Evolutionary conservation across 2,888 invertebrate species (phyloP), one percentile per base, ranked within the genome.

Genomic region (Plebejus melissa): DNA sequence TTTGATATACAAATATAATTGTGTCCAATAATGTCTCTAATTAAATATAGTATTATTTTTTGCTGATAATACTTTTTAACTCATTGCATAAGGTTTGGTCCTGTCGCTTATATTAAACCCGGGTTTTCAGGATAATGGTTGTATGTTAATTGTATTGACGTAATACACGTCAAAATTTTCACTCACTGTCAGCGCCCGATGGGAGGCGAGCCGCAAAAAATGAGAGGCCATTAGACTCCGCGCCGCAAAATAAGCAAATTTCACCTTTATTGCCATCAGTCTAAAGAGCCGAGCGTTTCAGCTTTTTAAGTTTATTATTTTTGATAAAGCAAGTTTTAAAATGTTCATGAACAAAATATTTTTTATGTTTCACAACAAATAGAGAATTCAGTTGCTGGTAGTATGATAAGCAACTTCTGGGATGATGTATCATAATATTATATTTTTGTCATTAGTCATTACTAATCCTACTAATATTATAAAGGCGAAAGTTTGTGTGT

Each of bases 191-290:
- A 78, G 70, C 79, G 77, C 78, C 78, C 77, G 70, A 75, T 75
- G 76, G 78, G 78, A 78, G 79, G 77, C 79, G 78, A 80, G 81
- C 79, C 79, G 78, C 78, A 81, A 82, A 82, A 82, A 82, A 81
- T 78, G 79, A 80, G 80, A 77, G 79, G 78, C 80, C 80, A 81
- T 81, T 82, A 81, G 79, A 79, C 79, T 77, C 79, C 77, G 77
- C 78, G 79, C 79, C 80, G 78, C 79, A 81, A 82, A 81, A 82
- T 81, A 82, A 82, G 80, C 79, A 82, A 82, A 80, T 80, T 82
- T 81, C 82, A 81, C 78, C 82, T 79, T 80, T 79, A 77, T 76
- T 80, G 77, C 77, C 78, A 79, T 80, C 79, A 80, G 77, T 78
- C 79, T 79, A 79, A 79, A 79, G 79, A 81, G 79, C 76, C 79